Evolutionary conservation across 1,140 invertebrate genomes (phyloP).

Genomic region (Drosophila oshimai): DNA sequence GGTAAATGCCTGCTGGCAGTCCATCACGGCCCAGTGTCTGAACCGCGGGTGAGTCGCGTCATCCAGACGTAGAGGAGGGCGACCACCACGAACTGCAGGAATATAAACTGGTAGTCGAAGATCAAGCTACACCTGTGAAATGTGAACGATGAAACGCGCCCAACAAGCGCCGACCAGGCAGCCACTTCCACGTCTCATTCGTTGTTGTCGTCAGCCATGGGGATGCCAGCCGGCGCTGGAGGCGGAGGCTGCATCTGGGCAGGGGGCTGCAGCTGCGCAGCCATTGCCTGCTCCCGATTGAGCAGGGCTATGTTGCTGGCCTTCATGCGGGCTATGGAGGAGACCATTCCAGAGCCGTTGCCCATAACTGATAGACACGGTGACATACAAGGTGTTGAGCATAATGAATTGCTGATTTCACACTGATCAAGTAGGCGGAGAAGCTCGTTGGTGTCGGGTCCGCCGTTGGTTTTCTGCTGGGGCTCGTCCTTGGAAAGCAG

Average conservation of each 20-base stretch:
- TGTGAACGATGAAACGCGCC: constrained; percentile 74
- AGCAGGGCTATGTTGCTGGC: constrained; percentile 89
- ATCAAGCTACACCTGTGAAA: constrained; percentile 66
- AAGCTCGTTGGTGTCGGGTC: constrained; percentile 94
- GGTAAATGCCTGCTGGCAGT: constrained; percentile 68
- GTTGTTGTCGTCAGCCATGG: constrained; percentile 48
- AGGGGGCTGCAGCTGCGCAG: constrained; percentile 1
- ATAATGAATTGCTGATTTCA: constrained; percentile 92
- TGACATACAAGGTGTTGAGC: constrained; percentile 93
- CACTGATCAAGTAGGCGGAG: constrained; percentile 95
- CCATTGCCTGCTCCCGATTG: constrained; percentile 84
- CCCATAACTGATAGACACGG: constrained; percentile 87
- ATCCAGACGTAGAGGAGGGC: constrained; percentile 63
- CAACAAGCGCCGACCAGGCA: constrained; percentile 74
- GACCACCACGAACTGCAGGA: constrained; percentile 69
- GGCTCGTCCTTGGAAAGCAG: constrained; percentile 87
- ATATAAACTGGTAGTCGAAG: constrained; percentile 71
- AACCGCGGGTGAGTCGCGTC: constrained; percentile 29
- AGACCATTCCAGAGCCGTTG: constrained; percentile 73
- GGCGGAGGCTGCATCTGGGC: constrained; percentile 13
- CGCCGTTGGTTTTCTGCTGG: constrained; percentile 87
- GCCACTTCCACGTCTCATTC: constrained; percentile 82
- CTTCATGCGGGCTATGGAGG: constrained; percentile 87
- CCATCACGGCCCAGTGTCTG: background rate
- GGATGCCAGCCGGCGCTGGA: constrained; percentile 12